Conservation (phyloP, 2,888 invertebrate species). For the Dicyrtoma fusca region DNA sequence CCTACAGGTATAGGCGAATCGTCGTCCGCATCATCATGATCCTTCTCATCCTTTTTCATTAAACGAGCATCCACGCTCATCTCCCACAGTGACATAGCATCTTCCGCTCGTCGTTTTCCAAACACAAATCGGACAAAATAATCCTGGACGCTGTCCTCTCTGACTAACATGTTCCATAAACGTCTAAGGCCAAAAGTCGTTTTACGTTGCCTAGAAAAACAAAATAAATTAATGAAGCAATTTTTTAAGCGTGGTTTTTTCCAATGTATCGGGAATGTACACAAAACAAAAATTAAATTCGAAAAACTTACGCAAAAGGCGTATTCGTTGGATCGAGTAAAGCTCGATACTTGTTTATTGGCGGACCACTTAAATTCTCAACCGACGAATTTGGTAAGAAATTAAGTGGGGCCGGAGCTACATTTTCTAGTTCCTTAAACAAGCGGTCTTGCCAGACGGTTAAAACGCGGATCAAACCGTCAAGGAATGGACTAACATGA, state of each 20-base stretch:
- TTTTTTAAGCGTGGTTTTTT: neutral
- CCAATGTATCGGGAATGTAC: neutral
- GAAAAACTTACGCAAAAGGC: constrained; percentile 74
- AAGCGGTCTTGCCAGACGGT: constrained; percentile 86
- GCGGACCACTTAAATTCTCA: constrained; percentile 70
- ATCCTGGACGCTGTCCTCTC: constrained; percentile 90
- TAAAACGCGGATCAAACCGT: constrained; percentile 81
- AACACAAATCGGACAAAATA: constrained; percentile 95
- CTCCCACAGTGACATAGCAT: constrained; percentile 62
- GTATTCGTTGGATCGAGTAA: constrained; percentile 91
- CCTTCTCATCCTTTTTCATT: constrained; percentile 39
- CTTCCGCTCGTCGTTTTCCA: constrained; percentile 70
- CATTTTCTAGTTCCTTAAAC: constrained; percentile 74
- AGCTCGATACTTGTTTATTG: constrained; percentile 90
- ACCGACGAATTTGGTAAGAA: constrained; percentile 91
- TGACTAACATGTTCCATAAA: constrained; percentile 90
- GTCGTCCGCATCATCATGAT: constrained; percentile 45
- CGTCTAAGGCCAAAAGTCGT: constrained; percentile 65
- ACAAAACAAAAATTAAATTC: constrained; percentile 6
- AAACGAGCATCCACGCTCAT: constrained; percentile 46
- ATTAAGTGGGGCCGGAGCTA: constrained; percentile 77
- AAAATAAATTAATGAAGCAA: no score
- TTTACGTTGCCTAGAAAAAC: constrained; percentile 64
- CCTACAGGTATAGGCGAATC: constrained; percentile 58
- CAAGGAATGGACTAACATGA: constrained; percentile 81